phyloP scores from a whole-genome alignment of 2,888 invertebrate species.

The Drosophila quinaria region DNA sequence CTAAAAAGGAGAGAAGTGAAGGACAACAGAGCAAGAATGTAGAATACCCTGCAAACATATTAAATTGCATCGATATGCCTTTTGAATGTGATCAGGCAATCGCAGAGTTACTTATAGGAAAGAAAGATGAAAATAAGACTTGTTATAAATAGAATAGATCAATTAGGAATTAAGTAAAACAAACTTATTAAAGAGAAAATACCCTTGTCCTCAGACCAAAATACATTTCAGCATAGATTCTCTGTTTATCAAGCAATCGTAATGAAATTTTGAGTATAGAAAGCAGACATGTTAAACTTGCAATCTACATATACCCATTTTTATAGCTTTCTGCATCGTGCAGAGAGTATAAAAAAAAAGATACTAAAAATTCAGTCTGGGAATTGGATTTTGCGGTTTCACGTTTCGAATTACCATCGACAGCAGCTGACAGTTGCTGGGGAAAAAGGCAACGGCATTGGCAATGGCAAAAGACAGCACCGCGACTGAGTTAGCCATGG shows the following conservation, averaged over 20 bases:
- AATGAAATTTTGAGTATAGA: background rate
- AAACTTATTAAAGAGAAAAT: too few species aligned
- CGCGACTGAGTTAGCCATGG: conserved; percentile 70
- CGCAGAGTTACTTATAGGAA: too few species aligned
- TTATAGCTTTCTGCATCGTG: too few species aligned
- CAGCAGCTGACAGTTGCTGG: conserved; percentile 63
- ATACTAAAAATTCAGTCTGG: conserved; percentile 66
- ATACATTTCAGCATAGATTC: background rate
- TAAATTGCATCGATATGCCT: background rate
- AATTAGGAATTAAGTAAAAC: background rate
- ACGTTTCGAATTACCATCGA: conserved; percentile 82
- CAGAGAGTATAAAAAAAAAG: conserved; percentile 12
- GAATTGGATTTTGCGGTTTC: conserved; percentile 81
- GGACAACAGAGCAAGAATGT: background rate
- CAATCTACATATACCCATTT: background rate
- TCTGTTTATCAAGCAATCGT: too few species aligned
- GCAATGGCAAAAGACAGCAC: conserved; percentile 24
- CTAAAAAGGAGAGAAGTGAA: conserved; percentile 36
- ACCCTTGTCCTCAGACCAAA: too few species aligned
- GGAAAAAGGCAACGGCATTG: conserved; percentile 1
- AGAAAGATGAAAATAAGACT: too few species aligned
- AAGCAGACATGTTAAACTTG: background rate
- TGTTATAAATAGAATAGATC: background rate
- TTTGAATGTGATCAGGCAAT: too few species aligned
- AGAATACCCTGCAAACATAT: background rate